Percentiles rank a stretch among this genome's conserved stretches.
Evolutionary conservation across 2,797 vertebrate genomes (phyloP).

Genomic region (Myotis daubentonii): DNA sequence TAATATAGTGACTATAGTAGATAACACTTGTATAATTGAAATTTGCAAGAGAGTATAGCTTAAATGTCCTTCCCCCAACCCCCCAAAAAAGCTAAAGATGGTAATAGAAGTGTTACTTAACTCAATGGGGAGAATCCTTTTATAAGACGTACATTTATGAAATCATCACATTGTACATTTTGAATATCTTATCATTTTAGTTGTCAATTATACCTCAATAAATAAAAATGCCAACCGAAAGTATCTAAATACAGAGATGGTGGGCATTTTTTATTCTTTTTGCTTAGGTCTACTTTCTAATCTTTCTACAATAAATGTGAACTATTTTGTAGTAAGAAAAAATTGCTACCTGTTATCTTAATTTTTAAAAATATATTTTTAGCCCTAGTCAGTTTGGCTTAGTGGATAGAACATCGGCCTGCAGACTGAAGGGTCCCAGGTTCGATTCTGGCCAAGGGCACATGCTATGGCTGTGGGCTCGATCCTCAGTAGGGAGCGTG

Average conservation of each 20-base stretch:
- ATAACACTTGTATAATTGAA: not conserved
- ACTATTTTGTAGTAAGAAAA: not conserved
- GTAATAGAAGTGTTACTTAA: not conserved
- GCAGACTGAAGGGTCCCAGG: no score
- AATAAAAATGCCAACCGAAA: not conserved
- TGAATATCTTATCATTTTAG: not conserved
- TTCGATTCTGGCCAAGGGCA: no score
- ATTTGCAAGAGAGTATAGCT: not conserved
- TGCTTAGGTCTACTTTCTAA: conserved; percentile 39
- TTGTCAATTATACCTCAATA: not conserved
- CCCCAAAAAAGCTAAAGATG: not conserved
- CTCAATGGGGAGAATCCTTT: not conserved
- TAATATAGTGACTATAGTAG: not conserved
- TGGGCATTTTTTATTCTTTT: not conserved
- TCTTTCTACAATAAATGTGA: conserved; percentile 10
- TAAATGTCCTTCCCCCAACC: not conserved
- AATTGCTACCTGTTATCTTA: not conserved
- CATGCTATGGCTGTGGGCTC: no score
- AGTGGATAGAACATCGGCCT: no score
- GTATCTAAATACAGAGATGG: not conserved
- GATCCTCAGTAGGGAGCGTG: no score
- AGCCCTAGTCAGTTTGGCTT: no score
- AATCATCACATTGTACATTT: not conserved
- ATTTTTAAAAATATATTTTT: no score
- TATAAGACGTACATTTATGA: not conserved